A percentile compares a stretch with the other conserved stretches of the same genome.
phyloP scores from a whole-genome alignment of 1,140 invertebrate species.

The Formica exsecta region DNA sequence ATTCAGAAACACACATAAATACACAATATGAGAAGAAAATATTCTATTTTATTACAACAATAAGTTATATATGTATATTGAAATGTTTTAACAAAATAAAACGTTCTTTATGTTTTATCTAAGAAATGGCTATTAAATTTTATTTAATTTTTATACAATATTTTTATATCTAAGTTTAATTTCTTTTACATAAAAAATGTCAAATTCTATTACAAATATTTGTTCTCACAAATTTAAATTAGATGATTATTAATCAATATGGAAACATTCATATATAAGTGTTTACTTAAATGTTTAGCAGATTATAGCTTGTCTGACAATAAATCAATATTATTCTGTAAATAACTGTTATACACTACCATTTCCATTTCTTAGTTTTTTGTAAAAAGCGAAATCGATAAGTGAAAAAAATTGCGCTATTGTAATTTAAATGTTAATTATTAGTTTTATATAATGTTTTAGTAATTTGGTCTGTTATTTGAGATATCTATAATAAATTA shows the following conservation, averaged over 20 bases:
- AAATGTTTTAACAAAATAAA: conserved; percentile 17
- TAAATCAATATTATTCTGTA: neutral
- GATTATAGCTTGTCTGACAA: neutral
- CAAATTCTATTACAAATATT: neutral
- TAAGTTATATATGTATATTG: neutral
- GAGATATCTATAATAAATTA: too few relatives aligned
- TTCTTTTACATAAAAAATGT: neutral
- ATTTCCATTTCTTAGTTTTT: neutral
- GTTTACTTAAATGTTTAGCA: neutral
- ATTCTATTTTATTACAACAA: neutral
- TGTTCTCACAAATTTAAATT: neutral
- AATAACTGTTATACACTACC: neutral
- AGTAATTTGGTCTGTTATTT: too few relatives aligned
- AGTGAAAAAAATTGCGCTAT: neutral
- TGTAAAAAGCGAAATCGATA: neutral
- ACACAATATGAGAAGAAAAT: neutral
- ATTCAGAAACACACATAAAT: neutral
- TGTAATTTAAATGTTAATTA: too few relatives aligned
- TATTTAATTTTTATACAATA: neutral
- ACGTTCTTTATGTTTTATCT: neutral
- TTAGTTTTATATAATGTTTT: too few relatives aligned
- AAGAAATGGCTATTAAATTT: neutral
- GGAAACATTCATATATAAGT: neutral
- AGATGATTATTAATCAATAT: neutral
- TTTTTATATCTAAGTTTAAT: neutral